Evolutionary conservation across 2,888 invertebrate genomes (phyloP).

Genomic region (Lathronympha strigana): DNA sequence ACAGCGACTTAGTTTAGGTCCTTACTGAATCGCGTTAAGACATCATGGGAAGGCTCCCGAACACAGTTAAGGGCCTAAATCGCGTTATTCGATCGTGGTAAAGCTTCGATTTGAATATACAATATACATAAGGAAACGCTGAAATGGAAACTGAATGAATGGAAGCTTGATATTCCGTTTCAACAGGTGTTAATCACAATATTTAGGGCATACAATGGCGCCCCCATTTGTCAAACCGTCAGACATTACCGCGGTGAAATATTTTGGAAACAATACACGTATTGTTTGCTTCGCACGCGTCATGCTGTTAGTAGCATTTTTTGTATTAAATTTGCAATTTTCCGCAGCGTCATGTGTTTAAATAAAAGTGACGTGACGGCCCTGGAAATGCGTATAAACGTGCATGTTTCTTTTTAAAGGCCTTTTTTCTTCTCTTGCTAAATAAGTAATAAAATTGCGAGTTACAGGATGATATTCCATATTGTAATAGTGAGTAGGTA

Average conservation of each 20-base stretch:
- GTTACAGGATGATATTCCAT: too few relatives aligned
- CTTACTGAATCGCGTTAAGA: too few relatives aligned
- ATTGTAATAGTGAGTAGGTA: too few relatives aligned
- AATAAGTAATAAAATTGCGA: background rate
- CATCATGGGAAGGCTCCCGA: too few relatives aligned
- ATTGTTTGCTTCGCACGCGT: conserved; percentile 12
- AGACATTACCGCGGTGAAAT: conserved; percentile 1
- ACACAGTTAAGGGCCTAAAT: too few relatives aligned
- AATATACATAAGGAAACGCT: too few relatives aligned
- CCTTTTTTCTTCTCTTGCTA: background rate
- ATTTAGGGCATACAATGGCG: background rate
- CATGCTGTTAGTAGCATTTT: conserved; percentile 5
- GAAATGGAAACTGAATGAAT: too few relatives aligned
- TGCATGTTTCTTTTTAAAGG: background rate
- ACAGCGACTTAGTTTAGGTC: too few relatives aligned
- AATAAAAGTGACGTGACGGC: background rate
- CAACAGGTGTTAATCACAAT: conserved; percentile 13
- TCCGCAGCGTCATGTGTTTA: background rate
- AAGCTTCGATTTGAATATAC: too few relatives aligned
- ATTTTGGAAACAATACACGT: conserved; percentile 14
- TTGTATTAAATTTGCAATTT: conserved; percentile 6
- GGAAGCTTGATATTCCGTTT: background rate
- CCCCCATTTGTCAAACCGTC: conserved; percentile 15
- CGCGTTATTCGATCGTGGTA: too few relatives aligned
- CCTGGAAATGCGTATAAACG: background rate